Percentiles rank a stretch among this genome's conserved stretches.
Evolutionary conservation across 92 coral and sea anemone genomes (phyloP).

Genomic region (Metridium senile): DNA sequence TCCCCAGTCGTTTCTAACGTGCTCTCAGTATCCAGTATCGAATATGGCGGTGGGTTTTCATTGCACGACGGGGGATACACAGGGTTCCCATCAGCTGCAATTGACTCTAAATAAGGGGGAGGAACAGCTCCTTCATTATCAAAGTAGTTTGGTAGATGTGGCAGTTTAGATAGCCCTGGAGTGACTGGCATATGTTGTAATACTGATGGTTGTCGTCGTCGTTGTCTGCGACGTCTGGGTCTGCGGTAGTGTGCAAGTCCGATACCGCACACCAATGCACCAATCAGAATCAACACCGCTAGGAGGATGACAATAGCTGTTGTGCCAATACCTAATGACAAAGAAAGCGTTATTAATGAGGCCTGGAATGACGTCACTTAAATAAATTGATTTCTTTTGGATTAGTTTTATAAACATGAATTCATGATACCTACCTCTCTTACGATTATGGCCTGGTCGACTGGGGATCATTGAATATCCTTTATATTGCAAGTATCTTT

Average conservation of each 20-base stretch:
- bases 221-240: not conserved
- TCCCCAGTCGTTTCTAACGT: not conserved
- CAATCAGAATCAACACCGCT: conserved; percentile 10
- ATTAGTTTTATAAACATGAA: too few relatives aligned
- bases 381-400: too few relatives aligned
- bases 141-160: conserved; percentile 24
- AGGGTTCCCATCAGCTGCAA: not conserved
- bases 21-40: conserved; percentile 6
- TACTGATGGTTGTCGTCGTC: not conserved
- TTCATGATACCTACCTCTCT: too few relatives aligned
- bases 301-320: conserved; percentile 13
- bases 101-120: conserved; percentile 16
- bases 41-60: conserved; percentile 22
- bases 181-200: not conserved
- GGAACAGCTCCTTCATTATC: conserved; percentile 7
- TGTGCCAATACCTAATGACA: not conserved
- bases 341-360: too few relatives aligned
- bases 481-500: too few relatives aligned
- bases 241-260: not conserved
- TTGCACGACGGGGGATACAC: conserved; percentile 12
- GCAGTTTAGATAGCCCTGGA: not conserved
- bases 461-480: too few relatives aligned
- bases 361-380: too few relatives aligned
- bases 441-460: too few relatives aligned
- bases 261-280: conserved; percentile 22